Conservation (phyloP, 2,888 invertebrate genomes). For the Aricia artaxerxes region DNA sequence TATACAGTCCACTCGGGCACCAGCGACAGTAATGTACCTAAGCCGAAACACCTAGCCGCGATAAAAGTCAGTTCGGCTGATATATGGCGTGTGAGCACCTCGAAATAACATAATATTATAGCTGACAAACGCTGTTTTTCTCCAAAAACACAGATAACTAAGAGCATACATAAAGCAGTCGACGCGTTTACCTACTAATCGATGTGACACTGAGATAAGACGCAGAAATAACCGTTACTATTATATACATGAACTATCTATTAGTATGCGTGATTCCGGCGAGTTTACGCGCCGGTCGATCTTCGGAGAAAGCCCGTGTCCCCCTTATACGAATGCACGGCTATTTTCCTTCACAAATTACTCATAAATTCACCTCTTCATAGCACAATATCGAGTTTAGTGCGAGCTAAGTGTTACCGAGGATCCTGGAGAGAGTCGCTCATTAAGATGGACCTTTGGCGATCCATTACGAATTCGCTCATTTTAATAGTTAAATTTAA, state of each 20-base stretch:
- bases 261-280: constrained; percentile 72
- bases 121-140: constrained; percentile 62
- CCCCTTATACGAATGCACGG: constrained; percentile 60
- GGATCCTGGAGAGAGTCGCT: constrained; percentile 54
- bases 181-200: constrained; percentile 69
- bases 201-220: constrained; percentile 54
- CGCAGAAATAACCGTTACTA: constrained; percentile 72
- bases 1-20: constrained; percentile 5
- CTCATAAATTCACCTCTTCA: constrained; percentile 63
- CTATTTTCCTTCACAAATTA: constrained; percentile 61
- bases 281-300: constrained; percentile 58
- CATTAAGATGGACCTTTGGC: constrained; percentile 49
- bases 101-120: constrained; percentile 42
- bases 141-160: constrained; percentile 55
- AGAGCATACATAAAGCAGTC: constrained; percentile 71
- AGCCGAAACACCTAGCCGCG: constrained; percentile 15
- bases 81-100: constrained; percentile 5
- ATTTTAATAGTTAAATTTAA: not conserved
- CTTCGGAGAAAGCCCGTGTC: constrained; percentile 69
- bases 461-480: not conserved
- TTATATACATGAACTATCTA: constrained; percentile 68
- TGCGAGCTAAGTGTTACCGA: constrained; percentile 51
- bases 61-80: constrained; percentile 14
- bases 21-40: constrained; percentile 7
- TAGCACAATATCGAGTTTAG: constrained; percentile 60